Conservation (phyloP, 2,888 invertebrate genomes). For the Myopa testacea region DNA sequence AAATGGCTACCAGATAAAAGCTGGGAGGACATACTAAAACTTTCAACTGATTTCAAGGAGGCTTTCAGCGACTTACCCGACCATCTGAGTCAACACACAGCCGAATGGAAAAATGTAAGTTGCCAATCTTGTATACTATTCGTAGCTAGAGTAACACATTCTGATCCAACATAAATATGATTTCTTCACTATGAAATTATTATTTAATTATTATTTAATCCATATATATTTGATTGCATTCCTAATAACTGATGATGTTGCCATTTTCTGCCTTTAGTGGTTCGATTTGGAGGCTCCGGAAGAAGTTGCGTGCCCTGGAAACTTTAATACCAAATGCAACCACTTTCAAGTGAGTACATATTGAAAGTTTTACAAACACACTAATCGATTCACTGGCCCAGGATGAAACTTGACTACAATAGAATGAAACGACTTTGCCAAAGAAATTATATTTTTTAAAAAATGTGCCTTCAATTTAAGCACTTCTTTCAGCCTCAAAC, state of each 20-base stretch:
- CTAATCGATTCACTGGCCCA: no score
- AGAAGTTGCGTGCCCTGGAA: conserved; percentile 76
- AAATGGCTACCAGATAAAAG: conserved; percentile 79
- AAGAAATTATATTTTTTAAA: no score
- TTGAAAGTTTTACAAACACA: background rate
- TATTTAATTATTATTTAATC: no score
- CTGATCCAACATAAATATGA: no score
- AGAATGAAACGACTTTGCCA: no score
- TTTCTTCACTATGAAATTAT: no score
- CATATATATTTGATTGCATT: no score
- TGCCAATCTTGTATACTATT: no score
- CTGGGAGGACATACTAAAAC: conserved; percentile 86
- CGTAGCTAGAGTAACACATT: no score
- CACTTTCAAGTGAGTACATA: conserved; percentile 71
- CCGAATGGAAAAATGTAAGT: conserved; percentile 78
- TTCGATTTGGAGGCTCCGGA: conserved; percentile 88
- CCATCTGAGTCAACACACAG: conserved; percentile 71
- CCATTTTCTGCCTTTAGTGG: conserved; percentile 72
- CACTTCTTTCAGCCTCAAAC: no score
- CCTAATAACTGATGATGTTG: background rate
- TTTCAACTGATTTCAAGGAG: conserved; percentile 77
- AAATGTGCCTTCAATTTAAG: no score
- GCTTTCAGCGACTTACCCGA: conserved; percentile 76
- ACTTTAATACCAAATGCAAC: conserved; percentile 75
- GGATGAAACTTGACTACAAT: no score